Conservation (phyloP, 1,140 invertebrate species). For the Luehdorfia chinensis region DNA sequence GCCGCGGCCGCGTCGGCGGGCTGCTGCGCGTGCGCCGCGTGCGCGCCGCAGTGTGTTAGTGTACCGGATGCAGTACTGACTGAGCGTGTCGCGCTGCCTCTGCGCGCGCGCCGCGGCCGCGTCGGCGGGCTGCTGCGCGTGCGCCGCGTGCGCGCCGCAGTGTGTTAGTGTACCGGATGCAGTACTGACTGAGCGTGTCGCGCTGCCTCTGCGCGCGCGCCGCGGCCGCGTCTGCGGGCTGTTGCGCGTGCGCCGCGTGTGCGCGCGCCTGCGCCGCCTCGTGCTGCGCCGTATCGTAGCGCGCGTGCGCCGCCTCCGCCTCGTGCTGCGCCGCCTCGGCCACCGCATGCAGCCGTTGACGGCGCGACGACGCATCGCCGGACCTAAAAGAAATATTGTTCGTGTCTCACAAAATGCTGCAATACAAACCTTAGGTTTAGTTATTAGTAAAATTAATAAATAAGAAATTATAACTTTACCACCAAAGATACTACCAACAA, state of each 20-base stretch:
- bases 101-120: constrained; percentile 22
- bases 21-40: constrained; percentile 28
- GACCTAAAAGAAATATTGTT: too few relatives aligned
- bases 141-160: constrained; percentile 26
- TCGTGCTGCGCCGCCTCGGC: constrained; percentile 24
- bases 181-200: constrained; percentile 28
- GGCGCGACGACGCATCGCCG: constrained; percentile 26
- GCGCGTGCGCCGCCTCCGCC: constrained; percentile 31
- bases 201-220: constrained; percentile 21
- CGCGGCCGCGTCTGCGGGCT: constrained; percentile 25
- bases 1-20: constrained; percentile 25
- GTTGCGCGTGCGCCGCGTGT: constrained; percentile 27
- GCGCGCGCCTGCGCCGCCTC: constrained; percentile 35
- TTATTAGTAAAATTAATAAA: too few relatives aligned
- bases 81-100: constrained; percentile 22
- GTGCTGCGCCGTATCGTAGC: constrained; percentile 41
- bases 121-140: constrained; percentile 27
- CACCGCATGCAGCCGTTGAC: constrained; percentile 20
- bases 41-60: too few relatives aligned
- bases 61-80: too few relatives aligned
- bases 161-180: too few relatives aligned
- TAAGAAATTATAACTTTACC: too few relatives aligned
- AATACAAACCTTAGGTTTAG: too few relatives aligned
- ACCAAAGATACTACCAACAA: too few relatives aligned
- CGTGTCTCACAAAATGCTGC: too few relatives aligned